Base-by-base conservation (phyloP, 2,797 vertebrate species). In the Botia almorhae region DNA sequence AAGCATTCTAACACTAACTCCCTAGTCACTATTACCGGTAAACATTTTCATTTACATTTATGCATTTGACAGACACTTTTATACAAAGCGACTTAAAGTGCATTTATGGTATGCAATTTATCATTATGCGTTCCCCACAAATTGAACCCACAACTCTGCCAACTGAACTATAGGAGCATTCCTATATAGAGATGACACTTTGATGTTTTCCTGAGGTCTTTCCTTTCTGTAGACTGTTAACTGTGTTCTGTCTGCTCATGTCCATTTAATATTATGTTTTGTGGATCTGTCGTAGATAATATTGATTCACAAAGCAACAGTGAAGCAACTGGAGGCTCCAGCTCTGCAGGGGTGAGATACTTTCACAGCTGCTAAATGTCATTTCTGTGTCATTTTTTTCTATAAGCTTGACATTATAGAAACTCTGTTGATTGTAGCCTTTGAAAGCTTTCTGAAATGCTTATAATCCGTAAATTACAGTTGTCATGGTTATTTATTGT, bases 201-300 rank as follows among this genome's bases (percentile, higher is more conserved):
- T 26, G 2, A 26, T 26, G 2, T 33, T 33, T 33, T 33, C 33
- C 33, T 33, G 33, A 3, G 4, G 33, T 33, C 33, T 33, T 33
- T 33, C 3, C 33, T 33, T 33, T 33, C 33, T 33, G 33, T 33
- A 33, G 33, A 33, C 33, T 33, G 33, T 33, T 33, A 33, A 33
- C 33, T 33, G 33, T 33, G 33, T 33, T 26, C 10, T 60, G 56
- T 60, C 56, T 60, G 56, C 21, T 29, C 26, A 39, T 39, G 17
- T 12, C 33, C 61, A 23, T 70, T 19, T 56, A 48, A 48, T 71
- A n/a, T 83, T 86, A 2, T 87, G 17, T 63, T 6, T 53, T 53
- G 29, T 71, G 26, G 8, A 1, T 78, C 26, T 74, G 61, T 88
- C 79, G 33, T 77, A 96, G 95, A 90, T 85, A 79, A 85, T 74